Evolutionary conservation across 2,888 invertebrate species (phyloP).

Genomic region (Diarsia rubi): DNA sequence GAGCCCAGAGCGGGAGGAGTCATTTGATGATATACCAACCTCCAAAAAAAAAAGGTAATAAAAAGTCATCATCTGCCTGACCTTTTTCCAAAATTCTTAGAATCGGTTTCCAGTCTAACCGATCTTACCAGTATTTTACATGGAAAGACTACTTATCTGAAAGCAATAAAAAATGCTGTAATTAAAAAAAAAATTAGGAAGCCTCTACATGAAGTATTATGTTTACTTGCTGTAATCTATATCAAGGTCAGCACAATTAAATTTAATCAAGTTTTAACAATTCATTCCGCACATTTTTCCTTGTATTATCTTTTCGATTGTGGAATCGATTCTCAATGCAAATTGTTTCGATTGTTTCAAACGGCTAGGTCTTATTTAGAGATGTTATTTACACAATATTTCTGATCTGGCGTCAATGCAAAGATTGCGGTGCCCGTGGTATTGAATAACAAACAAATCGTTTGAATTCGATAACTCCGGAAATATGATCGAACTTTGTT

Average conservation of each 20-base stretch:
- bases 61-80: too few species aligned
- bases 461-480: slow-evolving; percentile 44
- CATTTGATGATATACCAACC: too few species aligned
- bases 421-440: slow-evolving; percentile 21
- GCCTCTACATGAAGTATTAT: neutral
- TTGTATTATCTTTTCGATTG: slow-evolving; percentile 45
- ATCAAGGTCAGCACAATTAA: slow-evolving; percentile 42
- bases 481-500: slow-evolving; percentile 2
- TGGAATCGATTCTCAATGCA: slow-evolving; percentile 7
- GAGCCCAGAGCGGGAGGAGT: too few species aligned
- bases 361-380: slow-evolving; percentile 6
- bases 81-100: too few species aligned
- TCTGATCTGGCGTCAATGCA: slow-evolving; percentile 22
- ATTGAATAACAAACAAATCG: slow-evolving; percentile 56
- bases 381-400: slow-evolving; percentile 39
- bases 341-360: slow-evolving; percentile 27
- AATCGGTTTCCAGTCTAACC: too few species aligned
- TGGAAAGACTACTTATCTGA: too few species aligned
- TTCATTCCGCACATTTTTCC: slow-evolving; percentile 39
- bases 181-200: slow-evolving; percentile 8
- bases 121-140: too few species aligned
- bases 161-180: neutral
- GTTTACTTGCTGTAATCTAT: slow-evolving; percentile 17
- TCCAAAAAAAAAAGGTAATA: too few species aligned
- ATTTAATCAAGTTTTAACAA: slow-evolving; percentile 37